Conservation (phyloP, 1,140 invertebrate genomes). For the Drosophila nebulosa region DNA sequence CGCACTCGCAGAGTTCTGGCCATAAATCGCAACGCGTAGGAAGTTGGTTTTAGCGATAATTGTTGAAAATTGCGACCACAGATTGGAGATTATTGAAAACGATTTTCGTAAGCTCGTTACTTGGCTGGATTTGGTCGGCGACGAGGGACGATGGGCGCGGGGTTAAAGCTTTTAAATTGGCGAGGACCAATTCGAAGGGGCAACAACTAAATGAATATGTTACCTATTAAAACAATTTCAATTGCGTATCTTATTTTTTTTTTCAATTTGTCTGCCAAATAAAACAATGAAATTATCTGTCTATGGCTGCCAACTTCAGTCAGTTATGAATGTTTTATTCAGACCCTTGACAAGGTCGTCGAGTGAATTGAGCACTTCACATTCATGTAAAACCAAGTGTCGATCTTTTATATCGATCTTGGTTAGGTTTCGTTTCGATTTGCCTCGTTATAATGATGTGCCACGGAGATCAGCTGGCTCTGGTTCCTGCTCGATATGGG, state of each 20-base stretch:
- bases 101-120: constrained; percentile 13
- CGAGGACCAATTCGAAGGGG: constrained; percentile 14
- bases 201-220: constrained; percentile 13
- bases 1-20: constrained; percentile 34
- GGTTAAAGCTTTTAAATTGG: constrained; percentile 37
- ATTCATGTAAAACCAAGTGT: constrained; percentile 32
- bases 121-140: background rate
- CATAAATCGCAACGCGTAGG: constrained; percentile 17
- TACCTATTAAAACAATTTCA: background rate
- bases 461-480: constrained; percentile 24
- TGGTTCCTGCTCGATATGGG: constrained; percentile 19
- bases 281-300: constrained; percentile 47
- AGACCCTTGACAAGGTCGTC: constrained; percentile 66
- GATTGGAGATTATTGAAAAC: constrained; percentile 41
- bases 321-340: too few relatives aligned
- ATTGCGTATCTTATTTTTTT: background rate
- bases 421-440: background rate
- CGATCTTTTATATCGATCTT: constrained; percentile 22
- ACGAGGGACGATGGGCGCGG: too few relatives aligned
- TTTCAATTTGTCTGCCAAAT: constrained; percentile 28
- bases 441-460: constrained; percentile 65
- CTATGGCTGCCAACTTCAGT: constrained; percentile 13
- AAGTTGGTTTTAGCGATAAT: constrained; percentile 29
- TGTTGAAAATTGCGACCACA: constrained; percentile 12
- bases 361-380: constrained; percentile 43